These are phyloP conservation scores for Notolabrus celidotus DNA, from an alignment of 2,797 vertebrate species.

Conservation along the genomic window DNA sequence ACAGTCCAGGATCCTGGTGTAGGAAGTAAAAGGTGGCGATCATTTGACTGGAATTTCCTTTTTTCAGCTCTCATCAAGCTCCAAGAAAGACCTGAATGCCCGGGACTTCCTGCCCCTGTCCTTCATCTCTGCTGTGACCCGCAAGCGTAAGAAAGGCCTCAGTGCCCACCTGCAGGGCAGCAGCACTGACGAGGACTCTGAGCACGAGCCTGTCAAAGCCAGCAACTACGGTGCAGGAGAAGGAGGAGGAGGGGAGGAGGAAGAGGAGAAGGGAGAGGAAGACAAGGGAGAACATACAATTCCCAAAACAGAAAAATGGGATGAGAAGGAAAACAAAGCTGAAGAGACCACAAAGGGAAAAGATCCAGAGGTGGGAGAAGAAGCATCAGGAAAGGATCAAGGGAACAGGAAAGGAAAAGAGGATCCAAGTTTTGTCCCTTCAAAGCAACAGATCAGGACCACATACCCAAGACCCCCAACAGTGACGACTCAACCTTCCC, in stretches of 20 bases:
- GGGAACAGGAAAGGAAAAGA: conserved; percentile 11
- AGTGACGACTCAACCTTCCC: conserved; percentile 6
- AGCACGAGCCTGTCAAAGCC: conserved; percentile 86
- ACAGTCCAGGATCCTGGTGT: neutral
- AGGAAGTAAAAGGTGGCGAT: neutral
- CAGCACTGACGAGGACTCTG: conserved; percentile 91
- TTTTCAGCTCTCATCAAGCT: conserved; percentile 85
- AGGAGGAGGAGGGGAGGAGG: conserved; percentile 29
- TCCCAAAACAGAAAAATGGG: conserved; percentile 48
- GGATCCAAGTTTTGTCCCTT: conserved; percentile 63
- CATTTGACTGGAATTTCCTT: conserved; percentile 8
- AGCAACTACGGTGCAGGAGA: conserved; percentile 68
- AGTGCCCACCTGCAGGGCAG: conserved; percentile 84
- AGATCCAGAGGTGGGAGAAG: neutral
- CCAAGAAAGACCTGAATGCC: conserved; percentile 88
- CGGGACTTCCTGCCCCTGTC: conserved; percentile 91
- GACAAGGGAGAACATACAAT: conserved; percentile 6
- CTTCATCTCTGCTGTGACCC: conserved; percentile 91
- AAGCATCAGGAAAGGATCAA: conserved; percentile 10
- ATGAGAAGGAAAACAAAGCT: conserved; percentile 13
- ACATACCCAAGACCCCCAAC: conserved; percentile 23
- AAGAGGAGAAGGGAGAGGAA: conserved; percentile 35
- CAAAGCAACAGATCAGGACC: conserved; percentile 39
- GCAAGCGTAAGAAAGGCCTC: conserved; percentile 92
- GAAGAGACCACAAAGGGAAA: conserved; percentile 12